phyloP scores from a whole-genome alignment of 37 sponge, comb jelly and placozoan genomes.

The Chondrilla cf. caribensis region DNA sequence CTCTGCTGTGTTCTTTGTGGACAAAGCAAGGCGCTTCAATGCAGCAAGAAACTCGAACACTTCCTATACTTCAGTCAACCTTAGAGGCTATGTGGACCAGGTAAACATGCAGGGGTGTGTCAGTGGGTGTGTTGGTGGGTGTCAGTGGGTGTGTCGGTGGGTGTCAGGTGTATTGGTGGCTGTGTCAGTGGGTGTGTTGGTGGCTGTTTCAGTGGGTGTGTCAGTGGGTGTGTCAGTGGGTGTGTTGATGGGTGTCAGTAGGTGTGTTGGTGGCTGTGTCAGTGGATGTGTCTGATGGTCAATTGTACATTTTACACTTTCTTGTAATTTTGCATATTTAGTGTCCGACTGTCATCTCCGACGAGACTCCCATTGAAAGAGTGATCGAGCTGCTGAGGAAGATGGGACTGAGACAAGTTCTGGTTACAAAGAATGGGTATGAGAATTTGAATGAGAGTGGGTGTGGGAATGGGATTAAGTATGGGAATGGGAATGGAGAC shows the following conservation, averaged over 20 bases:
- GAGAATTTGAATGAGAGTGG: conserved; percentile 14
- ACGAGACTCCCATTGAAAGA: conserved; percentile 86
- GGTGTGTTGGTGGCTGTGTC: background rate
- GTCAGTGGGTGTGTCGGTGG: too few relatives aligned
- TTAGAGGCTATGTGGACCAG: conserved; percentile 73
- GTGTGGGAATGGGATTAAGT: background rate
- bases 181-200: too few relatives aligned
- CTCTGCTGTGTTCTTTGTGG: conserved; percentile 61
- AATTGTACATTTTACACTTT: too few relatives aligned
- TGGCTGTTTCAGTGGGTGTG: too few relatives aligned
- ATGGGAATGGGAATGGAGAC: too few relatives aligned
- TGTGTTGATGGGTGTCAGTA: too few relatives aligned
- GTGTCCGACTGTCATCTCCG: conserved; percentile 73
- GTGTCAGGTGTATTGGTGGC: too few relatives aligned
- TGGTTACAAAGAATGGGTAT: conserved; percentile 92
- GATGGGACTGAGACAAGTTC: conserved; percentile 86
- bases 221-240: too few relatives aligned
- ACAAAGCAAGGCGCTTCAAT: conserved; percentile 28
- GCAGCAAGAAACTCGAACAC: background rate
- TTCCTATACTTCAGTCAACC: conserved; percentile 55
- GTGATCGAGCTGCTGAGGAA: conserved; percentile 94
- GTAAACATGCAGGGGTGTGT: conserved; percentile 33
- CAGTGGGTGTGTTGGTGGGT: background rate
- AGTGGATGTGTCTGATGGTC: too few relatives aligned
- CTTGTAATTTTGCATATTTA: background rate